These are phyloP conservation scores for Patella ulyssiponensis DNA, from an alignment of 2,888 invertebrate species.

Conservation along the genomic window DNA sequence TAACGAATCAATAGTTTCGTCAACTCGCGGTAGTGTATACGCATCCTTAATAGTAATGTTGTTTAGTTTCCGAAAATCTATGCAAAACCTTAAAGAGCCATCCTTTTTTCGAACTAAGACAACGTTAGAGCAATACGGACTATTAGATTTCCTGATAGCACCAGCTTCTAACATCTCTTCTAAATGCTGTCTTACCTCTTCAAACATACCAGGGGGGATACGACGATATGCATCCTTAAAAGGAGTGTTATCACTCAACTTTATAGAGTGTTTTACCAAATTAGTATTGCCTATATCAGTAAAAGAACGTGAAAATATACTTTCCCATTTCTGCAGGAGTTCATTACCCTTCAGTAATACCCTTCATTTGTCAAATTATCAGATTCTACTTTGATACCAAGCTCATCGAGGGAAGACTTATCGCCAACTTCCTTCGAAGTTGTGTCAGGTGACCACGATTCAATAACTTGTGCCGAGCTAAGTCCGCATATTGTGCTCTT, in stretches of 20 bases:
- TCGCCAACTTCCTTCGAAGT: no score
- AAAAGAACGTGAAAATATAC: constrained; percentile 27
- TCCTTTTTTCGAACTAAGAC: constrained; percentile 38
- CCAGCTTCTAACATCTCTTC: constrained; percentile 37
- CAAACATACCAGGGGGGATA: constrained; percentile 40
- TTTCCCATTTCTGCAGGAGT: not conserved
- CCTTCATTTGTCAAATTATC: not conserved
- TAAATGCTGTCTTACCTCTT: constrained; percentile 39
- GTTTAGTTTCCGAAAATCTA: constrained; percentile 37
- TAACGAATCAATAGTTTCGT: constrained; percentile 39
- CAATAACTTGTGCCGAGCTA: no score
- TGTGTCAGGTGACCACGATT: no score
- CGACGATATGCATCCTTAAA: no score
- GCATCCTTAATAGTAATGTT: constrained; percentile 38
- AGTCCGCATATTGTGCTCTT: no score
- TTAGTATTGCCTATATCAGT: constrained; percentile 29
- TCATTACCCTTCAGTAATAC: not conserved
- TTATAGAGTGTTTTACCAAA: no score
- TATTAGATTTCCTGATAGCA: constrained; percentile 35
- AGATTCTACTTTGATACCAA: not conserved
- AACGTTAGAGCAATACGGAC: constrained; percentile 37
- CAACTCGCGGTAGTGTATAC: constrained; percentile 37
- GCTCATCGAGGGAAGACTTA: no score
- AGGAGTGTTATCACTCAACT: no score
- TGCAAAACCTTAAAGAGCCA: constrained; percentile 35